Conservation (phyloP, 2,797 vertebrate genomes). For the Sebastes vulpes region DNA sequence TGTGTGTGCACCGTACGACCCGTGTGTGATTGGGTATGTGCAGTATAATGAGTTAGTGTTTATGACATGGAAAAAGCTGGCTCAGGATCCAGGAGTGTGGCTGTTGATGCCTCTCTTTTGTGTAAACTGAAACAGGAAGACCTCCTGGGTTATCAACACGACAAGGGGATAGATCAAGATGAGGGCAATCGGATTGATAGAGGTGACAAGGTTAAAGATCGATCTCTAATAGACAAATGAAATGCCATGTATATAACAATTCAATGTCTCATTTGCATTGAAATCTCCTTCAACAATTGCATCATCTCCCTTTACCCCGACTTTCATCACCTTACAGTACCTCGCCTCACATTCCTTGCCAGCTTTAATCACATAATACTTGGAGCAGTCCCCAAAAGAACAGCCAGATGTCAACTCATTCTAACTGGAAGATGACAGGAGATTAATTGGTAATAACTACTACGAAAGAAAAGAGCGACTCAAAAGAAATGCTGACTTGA, state of each 20-base stretch:
- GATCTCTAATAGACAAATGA: background rate
- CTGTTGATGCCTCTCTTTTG: constrained; percentile 18
- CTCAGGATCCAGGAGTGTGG: constrained; percentile 8
- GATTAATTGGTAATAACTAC: constrained; percentile 40
- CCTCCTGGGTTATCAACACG: background rate
- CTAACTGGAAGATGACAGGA: constrained; percentile 16
- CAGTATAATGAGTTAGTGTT: constrained; percentile 53
- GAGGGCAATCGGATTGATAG: constrained; percentile 3
- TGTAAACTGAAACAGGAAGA: constrained; percentile 10
- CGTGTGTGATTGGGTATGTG: constrained; percentile 21
- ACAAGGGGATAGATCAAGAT: background rate
- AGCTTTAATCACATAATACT: constrained; percentile 43
- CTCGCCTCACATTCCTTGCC: constrained; percentile 8
- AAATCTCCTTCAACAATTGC: background rate
- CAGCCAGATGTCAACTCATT: constrained; percentile 14
- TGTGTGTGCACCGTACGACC: constrained; percentile 15
- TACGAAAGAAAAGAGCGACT: background rate
- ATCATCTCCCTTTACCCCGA: background rate
- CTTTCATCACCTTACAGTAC: background rate
- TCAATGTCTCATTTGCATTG: background rate
- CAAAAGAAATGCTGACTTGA: background rate
- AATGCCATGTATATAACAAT: background rate
- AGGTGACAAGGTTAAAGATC: constrained; percentile 7
- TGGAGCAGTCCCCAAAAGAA: constrained; percentile 3
- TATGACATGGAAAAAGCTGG: constrained; percentile 50